Evolutionary conservation across 2,797 vertebrate genomes (phyloP).

Genomic region (Eurystomus glaucurus): DNA sequence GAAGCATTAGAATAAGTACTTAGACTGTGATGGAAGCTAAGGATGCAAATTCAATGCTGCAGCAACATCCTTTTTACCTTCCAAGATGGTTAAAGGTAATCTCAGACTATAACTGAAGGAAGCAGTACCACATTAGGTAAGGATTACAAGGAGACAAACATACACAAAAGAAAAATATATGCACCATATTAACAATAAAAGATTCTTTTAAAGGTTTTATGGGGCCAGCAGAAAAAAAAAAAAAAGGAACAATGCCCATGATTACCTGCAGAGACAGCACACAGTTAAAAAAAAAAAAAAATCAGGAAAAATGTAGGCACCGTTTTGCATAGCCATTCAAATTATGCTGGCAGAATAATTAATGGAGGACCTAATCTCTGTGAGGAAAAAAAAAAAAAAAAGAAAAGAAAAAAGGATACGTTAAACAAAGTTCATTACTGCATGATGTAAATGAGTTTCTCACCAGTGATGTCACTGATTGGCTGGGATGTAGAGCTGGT

Average conservation of each 20-base stretch:
- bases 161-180: constrained; percentile 66
- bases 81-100: constrained; percentile 58
- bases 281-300: constrained; percentile 64
- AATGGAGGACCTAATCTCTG: constrained; percentile 86
- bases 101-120: constrained; percentile 55
- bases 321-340: constrained; percentile 84
- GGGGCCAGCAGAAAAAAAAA: constrained; percentile 56
- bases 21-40: constrained; percentile 55
- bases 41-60: constrained; percentile 60
- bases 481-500: constrained; percentile 87
- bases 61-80: constrained; percentile 56
- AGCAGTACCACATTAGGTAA: constrained; percentile 44
- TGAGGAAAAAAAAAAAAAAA: constrained; percentile 74
- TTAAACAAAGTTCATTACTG: constrained; percentile 93
- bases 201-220: constrained; percentile 48
- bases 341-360: constrained; percentile 89
- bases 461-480: constrained; percentile 90
- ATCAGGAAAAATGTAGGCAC: constrained; percentile 74
- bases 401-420: constrained; percentile 83
- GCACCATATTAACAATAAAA: constrained; percentile 64
- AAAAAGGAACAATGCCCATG: constrained; percentile 72
- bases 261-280: constrained; percentile 78
- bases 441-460: constrained; percentile 92
- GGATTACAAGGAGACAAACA: constrained; percentile 51
- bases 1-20: constrained; percentile 70